phyloP scores from a whole-genome alignment of 2,888 invertebrate species.

The Pseudococcus jackbeardsleyi region DNA sequence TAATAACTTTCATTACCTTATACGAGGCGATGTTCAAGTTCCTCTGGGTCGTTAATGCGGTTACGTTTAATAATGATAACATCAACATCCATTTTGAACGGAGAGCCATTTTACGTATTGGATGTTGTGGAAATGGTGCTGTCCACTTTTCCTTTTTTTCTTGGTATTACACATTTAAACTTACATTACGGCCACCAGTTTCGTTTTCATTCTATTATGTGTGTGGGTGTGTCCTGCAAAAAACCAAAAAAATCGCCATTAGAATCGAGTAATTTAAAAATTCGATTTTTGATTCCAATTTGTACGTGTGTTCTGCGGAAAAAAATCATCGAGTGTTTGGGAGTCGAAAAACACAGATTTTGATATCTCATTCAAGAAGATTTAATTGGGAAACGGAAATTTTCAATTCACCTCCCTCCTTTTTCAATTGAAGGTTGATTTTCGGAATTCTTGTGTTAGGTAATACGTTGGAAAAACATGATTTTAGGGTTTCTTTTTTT shows the following conservation, averaged over 20 bases:
- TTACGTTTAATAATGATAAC: slow-evolving; percentile 61
- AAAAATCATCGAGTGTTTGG: too few species aligned
- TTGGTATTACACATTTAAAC: slow-evolving; percentile 64
- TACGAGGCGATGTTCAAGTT: slow-evolving; percentile 37
- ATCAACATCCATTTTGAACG: slow-evolving; percentile 64
- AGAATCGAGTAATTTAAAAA: not conserved
- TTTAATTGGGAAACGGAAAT: too few species aligned
- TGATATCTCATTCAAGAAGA: too few species aligned
- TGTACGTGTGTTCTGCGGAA: too few species aligned
- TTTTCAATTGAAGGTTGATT: too few species aligned
- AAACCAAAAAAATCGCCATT: not conserved
- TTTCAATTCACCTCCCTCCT: too few species aligned
- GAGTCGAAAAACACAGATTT: too few species aligned
- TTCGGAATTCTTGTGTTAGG: too few species aligned
- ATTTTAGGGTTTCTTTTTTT: too few species aligned
- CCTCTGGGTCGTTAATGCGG: slow-evolving; percentile 54
- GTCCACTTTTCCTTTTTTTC: slow-evolving; percentile 64
- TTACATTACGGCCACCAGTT: slow-evolving; percentile 60
- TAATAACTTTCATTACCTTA: slow-evolving; percentile 36
- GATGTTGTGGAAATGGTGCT: slow-evolving; percentile 63
- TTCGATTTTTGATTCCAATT: too few species aligned
- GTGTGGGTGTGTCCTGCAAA: slow-evolving; percentile 4
- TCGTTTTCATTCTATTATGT: slow-evolving; percentile 57
- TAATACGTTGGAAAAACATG: too few species aligned
- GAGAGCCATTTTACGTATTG: slow-evolving; percentile 60